Conservation (phyloP, 1,140 invertebrate genomes). For the Scaptomyza graminum region DNA sequence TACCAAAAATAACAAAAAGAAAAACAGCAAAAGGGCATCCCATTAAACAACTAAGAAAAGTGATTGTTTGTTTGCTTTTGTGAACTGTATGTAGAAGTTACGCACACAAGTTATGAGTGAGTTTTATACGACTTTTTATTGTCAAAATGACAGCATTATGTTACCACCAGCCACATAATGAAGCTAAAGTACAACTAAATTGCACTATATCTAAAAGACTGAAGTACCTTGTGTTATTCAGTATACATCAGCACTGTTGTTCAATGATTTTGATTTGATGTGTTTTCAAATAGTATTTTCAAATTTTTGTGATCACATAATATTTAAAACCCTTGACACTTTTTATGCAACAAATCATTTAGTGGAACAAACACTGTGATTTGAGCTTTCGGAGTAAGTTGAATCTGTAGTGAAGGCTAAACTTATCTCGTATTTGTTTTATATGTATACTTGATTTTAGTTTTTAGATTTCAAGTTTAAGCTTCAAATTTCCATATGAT, state of each 20-base stretch:
- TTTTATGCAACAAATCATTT: no score
- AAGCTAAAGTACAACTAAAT: conserved; percentile 21
- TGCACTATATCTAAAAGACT: no score
- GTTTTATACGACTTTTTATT: conserved; percentile 56
- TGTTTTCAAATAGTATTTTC: no score
- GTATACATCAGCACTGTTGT: not conserved
- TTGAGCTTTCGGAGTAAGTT: no score
- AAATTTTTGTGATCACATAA: no score
- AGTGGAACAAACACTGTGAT: no score
- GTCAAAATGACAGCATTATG: conserved; percentile 48
- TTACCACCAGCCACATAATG: conserved; percentile 36
- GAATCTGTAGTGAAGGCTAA: no score
- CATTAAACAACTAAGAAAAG: conserved; percentile 41
- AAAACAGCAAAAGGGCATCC: not conserved
- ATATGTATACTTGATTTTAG: no score
- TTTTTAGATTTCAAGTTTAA: no score
- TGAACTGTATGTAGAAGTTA: conserved; percentile 41
- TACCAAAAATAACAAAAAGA: conserved; percentile 12
- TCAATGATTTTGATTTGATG: not conserved
- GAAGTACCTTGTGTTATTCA: conserved; percentile 13
- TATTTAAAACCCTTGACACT: no score
- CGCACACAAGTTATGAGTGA: conserved; percentile 39
- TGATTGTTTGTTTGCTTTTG: conserved; percentile 45
- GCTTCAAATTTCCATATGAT: no score
- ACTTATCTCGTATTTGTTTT: no score